Evolutionary conservation across 1,140 invertebrate genomes (phyloP).

Genomic region (Delia radicum): DNA sequence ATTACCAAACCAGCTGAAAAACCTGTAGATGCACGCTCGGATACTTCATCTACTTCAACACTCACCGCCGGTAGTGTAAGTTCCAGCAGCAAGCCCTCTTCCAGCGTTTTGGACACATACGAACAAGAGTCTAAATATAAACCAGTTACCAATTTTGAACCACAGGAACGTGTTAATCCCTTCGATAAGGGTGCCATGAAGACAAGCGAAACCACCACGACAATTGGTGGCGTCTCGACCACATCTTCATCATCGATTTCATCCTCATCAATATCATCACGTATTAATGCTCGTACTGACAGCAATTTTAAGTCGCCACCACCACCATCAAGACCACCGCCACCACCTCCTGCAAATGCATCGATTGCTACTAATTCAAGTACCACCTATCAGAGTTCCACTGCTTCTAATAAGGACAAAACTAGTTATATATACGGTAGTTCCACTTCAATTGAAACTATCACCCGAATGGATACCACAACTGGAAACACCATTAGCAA

Average conservation of each 20-base stretch:
- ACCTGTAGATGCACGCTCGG: slow-evolving; percentile 24
- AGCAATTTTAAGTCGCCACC: slow-evolving; percentile 47
- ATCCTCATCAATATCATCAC: slow-evolving; percentile 46
- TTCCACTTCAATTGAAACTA: slow-evolving; percentile 49
- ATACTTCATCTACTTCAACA: slow-evolving; percentile 33
- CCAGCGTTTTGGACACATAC: slow-evolving; percentile 49
- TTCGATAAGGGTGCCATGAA: slow-evolving; percentile 46
- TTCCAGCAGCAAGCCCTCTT: slow-evolving; percentile 34
- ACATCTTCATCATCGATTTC: slow-evolving; percentile 49
- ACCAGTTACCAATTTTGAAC: slow-evolving; percentile 54
- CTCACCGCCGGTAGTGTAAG: slow-evolving; percentile 28
- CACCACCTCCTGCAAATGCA: slow-evolving; percentile 39
- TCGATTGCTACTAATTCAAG: slow-evolving; percentile 16
- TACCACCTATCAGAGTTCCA: slow-evolving; percentile 26
- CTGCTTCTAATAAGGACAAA: slow-evolving; percentile 45
- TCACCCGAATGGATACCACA: slow-evolving; percentile 49
- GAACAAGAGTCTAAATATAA: slow-evolving; percentile 48
- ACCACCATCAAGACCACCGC: slow-evolving; percentile 47
- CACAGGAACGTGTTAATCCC: slow-evolving; percentile 52
- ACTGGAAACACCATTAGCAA: slow-evolving; percentile 41
- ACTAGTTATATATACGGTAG: slow-evolving; percentile 49
- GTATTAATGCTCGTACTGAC: slow-evolving; percentile 45
- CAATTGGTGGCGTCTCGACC: slow-evolving; percentile 36
- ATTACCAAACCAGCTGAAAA: slow-evolving; percentile 28
- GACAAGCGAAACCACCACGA: slow-evolving; percentile 34